Percentiles rank a stretch among this genome's conserved stretches.
Evolutionary conservation across 2,888 invertebrate genomes (phyloP).

Genomic region (Caenorhabditis wallacei): DNA sequence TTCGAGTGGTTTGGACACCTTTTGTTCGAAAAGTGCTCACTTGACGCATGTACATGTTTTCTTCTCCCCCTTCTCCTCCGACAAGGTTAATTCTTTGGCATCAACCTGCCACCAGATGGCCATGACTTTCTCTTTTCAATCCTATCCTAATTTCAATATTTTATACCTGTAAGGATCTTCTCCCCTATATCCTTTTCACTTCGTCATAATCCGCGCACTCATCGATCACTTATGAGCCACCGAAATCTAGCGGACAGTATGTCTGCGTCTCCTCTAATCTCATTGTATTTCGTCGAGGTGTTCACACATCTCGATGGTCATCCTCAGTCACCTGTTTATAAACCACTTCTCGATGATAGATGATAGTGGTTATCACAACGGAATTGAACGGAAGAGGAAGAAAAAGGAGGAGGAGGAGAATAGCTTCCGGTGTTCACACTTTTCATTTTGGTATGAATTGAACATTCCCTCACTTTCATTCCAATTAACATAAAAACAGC

Average conservation of each 20-base stretch:
- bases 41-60: slow-evolving; percentile 44
- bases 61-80: neutral
- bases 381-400: slow-evolving; percentile 8
- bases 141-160: slow-evolving; percentile 18
- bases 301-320: slow-evolving; percentile 52
- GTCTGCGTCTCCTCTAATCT: slow-evolving; percentile 25
- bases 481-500: slow-evolving; percentile 31
- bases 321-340: slow-evolving; percentile 56
- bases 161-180: slow-evolving; percentile 41
- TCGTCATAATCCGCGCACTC: slow-evolving; percentile 58
- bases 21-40: slow-evolving; percentile 59
- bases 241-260: slow-evolving; percentile 48
- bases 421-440: slow-evolving; percentile 50
- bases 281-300: slow-evolving; percentile 18
- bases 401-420: slow-evolving; percentile 12
- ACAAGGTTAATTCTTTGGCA: slow-evolving; percentile 38
- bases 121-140: neutral
- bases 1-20: slow-evolving; percentile 35
- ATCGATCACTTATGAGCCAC: slow-evolving; percentile 63
- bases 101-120: slow-evolving; percentile 52
- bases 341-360: slow-evolving; percentile 60
- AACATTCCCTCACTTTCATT: neutral
- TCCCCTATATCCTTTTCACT: neutral
- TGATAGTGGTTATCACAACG: slow-evolving; percentile 61
- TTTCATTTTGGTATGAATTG: neutral